A percentile compares a stretch with the other conserved stretches of the same genome.
Evolutionary conservation across 2,113 vertebrate species (phyloP).

Genomic region (Otus sunia): DNA sequence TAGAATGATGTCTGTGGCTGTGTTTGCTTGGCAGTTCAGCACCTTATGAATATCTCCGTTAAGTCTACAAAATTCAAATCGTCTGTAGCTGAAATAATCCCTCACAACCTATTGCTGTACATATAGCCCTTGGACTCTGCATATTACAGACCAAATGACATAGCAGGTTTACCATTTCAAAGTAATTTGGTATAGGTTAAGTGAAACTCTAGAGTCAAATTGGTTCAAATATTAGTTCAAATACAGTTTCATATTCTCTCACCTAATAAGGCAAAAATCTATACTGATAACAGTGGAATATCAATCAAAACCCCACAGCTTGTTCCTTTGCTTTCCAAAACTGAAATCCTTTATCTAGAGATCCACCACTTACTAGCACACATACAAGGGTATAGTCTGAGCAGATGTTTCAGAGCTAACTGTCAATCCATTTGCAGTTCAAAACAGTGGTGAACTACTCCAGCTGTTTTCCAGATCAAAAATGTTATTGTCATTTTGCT

Average conservation of each 20-base stretch:
- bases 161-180: background rate
- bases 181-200: background rate
- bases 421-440: slow-evolving; percentile 23
- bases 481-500: slow-evolving; percentile 48
- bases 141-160: background rate
- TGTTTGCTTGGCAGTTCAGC: background rate
- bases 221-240: background rate
- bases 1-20: background rate
- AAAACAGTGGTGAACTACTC: slow-evolving; percentile 6
- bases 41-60: background rate
- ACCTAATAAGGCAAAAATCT: background rate
- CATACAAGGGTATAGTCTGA: background rate
- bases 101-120: background rate
- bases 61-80: background rate
- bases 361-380: background rate
- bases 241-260: background rate
- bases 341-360: background rate
- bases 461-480: slow-evolving; percentile 63
- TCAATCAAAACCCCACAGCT: background rate
- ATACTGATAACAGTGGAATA: background rate
- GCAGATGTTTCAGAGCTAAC: slow-evolving; percentile 11
- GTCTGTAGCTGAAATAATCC: background rate
- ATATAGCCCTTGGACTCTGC: background rate
- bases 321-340: background rate
- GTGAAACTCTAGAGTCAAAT: background rate